phyloP scores from a whole-genome alignment of 2,888 invertebrate species.

The Meta bourneti region DNA sequence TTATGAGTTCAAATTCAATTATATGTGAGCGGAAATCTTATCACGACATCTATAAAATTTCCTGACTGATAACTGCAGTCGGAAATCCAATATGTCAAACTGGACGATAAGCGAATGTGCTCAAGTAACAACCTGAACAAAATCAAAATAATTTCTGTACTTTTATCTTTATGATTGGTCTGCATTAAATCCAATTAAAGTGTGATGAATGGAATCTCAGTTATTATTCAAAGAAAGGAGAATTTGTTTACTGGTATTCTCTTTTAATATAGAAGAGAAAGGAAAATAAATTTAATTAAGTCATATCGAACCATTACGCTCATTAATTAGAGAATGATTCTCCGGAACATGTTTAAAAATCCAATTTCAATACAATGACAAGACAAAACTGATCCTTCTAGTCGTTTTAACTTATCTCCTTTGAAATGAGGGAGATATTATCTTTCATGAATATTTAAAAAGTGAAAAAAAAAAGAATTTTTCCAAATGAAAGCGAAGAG shows the following conservation, averaged over 20 bases:
- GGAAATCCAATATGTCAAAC: background rate
- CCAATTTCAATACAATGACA: background rate
- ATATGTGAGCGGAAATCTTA: background rate
- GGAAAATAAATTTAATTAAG: background rate
- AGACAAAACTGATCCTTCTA: background rate
- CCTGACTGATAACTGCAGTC: background rate
- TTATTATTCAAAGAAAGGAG: background rate
- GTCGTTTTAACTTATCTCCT: background rate
- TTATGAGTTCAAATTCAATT: no score
- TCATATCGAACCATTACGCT: background rate
- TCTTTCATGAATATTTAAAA: background rate
- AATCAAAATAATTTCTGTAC: background rate
- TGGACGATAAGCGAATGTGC: background rate
- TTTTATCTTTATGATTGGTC: background rate
- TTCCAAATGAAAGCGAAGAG: background rate
- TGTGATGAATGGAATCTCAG: background rate
- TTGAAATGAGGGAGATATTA: background rate
- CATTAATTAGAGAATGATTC: background rate
- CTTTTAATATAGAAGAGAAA: background rate
- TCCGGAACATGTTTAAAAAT: background rate
- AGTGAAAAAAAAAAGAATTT: background rate
- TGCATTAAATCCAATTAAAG: background rate
- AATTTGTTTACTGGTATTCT: background rate
- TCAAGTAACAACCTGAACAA: background rate
- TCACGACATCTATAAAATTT: background rate